phyloP scores from a whole-genome alignment of 2,888 invertebrate genomes.

The Phyllotreta striolata region DNA sequence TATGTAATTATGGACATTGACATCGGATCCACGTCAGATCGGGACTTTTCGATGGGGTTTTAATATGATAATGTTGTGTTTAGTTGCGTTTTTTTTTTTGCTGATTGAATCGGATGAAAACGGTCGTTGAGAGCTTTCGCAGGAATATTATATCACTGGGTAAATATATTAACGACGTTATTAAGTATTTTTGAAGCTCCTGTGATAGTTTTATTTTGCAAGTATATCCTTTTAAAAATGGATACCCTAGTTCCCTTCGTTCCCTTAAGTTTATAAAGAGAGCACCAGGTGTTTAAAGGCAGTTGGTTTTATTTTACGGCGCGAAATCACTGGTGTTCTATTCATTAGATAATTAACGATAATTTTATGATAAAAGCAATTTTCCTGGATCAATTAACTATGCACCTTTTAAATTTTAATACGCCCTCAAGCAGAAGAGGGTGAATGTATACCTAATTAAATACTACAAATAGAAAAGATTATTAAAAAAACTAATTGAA shows the following conservation, averaged over 20 bases:
- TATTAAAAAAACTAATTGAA: too few species aligned
- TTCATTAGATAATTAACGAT: constrained; percentile 16
- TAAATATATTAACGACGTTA: constrained; percentile 13
- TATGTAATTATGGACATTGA: constrained; percentile 43
- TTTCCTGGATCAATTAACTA: too few species aligned
- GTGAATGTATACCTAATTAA: too few species aligned
- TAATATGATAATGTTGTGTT: constrained; percentile 44
- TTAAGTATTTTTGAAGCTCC: background rate
- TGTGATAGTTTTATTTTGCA: background rate
- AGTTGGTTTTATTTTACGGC: constrained; percentile 12
- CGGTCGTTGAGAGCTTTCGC: constrained; percentile 36
- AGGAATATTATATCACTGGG: constrained; percentile 35
- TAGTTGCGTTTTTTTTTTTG: constrained; percentile 33
- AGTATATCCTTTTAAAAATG: constrained; percentile 2
- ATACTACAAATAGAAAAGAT: too few species aligned
- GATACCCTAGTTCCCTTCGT: background rate
- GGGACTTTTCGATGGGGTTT: constrained; percentile 40
- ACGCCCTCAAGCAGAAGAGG: background rate
- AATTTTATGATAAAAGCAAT: too few species aligned
- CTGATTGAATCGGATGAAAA: constrained; percentile 25
- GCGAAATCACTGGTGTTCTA: constrained; percentile 23
- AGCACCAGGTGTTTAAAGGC: constrained; percentile 25
- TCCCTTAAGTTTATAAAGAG: background rate
- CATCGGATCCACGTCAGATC: constrained; percentile 41
- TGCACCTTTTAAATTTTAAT: too few species aligned